A percentile compares a stretch with the other conserved stretches of the same genome.
phyloP scores from a whole-genome alignment of 2,888 invertebrate species.

The Torymus auratus region DNA sequence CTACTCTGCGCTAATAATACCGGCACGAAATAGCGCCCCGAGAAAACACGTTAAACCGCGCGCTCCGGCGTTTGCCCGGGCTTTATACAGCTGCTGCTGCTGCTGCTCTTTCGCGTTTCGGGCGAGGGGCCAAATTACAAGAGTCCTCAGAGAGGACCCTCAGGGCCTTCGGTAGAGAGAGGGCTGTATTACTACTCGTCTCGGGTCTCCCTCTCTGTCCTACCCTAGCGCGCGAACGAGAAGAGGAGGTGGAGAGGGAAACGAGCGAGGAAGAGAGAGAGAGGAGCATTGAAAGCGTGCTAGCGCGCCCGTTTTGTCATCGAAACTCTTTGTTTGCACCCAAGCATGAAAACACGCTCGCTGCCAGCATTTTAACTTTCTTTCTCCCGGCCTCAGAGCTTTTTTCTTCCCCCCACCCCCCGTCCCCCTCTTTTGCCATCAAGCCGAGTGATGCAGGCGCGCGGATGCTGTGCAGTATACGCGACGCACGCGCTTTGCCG shows the following conservation, averaged over 20 bases:
- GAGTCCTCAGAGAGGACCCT: constrained; percentile 56
- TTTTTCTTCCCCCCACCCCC: constrained; percentile 50
- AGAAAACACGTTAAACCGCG: not conserved
- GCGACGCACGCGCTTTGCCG: too few species aligned
- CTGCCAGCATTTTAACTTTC: constrained; percentile 62
- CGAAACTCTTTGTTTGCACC: constrained; percentile 71
- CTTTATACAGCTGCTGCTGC: not conserved
- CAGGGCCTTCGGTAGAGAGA: constrained; percentile 50
- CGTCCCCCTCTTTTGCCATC: constrained; percentile 21
- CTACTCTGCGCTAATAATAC: constrained; percentile 17
- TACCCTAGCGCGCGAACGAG: not conserved
- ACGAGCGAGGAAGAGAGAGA: too few species aligned
- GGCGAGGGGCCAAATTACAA: constrained; percentile 62
- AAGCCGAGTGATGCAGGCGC: constrained; percentile 18
- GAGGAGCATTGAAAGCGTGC: not conserved
- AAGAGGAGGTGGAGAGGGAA: too few species aligned
- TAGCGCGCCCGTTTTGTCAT: constrained; percentile 70
- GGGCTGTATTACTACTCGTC: constrained; percentile 16
- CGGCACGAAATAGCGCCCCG: not conserved
- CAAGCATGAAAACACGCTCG: constrained; percentile 69
- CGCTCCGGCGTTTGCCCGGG: not conserved
- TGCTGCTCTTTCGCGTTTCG: constrained; percentile 31
- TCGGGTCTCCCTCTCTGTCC: not conserved
- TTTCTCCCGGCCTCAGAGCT: constrained; percentile 43
- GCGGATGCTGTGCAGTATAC: too few species aligned